Evolutionary conservation across 2,113 vertebrate species (phyloP).

Genomic region (Salminus brasiliensis): DNA sequence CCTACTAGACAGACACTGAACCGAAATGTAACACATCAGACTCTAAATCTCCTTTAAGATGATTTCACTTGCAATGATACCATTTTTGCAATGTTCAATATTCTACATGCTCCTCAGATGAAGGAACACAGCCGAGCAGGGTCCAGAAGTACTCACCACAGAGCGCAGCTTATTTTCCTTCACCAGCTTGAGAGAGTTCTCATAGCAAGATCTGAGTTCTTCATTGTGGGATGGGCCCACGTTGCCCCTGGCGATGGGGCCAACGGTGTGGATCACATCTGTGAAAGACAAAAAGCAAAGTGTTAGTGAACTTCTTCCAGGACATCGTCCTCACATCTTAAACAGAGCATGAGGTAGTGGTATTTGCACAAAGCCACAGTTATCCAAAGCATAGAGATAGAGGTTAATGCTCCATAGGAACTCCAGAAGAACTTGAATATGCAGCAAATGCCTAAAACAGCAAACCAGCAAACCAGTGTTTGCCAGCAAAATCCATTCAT

Average conservation of each 20-base stretch:
- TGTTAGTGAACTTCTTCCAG: neutral
- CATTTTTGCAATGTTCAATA: neutral
- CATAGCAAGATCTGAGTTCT: conserved; percentile 92
- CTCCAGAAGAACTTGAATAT: neutral
- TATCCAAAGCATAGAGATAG: neutral
- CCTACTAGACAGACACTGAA: no score
- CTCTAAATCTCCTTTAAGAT: neutral
- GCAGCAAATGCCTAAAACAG: conserved; percentile 30
- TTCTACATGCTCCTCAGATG: neutral
- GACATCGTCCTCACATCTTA: neutral
- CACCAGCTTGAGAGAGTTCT: conserved; percentile 88
- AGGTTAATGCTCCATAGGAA: neutral
- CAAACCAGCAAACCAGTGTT: conserved; percentile 10
- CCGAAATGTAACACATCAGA: no score
- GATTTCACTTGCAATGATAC: neutral
- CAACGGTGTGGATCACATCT: conserved; percentile 99
- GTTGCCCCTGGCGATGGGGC: conserved; percentile 91
- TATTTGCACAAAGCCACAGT: neutral
- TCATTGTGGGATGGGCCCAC: conserved; percentile 84
- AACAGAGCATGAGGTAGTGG: neutral
- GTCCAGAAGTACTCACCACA: conserved; percentile 83
- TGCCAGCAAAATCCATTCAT: conserved; percentile 36
- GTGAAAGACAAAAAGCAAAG: conserved; percentile 46
- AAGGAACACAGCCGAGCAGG: no score
- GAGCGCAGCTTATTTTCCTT: conserved; percentile 87